phyloP scores from a whole-genome alignment of 2,113 vertebrate species.

The Baryphthengus martii region DNA sequence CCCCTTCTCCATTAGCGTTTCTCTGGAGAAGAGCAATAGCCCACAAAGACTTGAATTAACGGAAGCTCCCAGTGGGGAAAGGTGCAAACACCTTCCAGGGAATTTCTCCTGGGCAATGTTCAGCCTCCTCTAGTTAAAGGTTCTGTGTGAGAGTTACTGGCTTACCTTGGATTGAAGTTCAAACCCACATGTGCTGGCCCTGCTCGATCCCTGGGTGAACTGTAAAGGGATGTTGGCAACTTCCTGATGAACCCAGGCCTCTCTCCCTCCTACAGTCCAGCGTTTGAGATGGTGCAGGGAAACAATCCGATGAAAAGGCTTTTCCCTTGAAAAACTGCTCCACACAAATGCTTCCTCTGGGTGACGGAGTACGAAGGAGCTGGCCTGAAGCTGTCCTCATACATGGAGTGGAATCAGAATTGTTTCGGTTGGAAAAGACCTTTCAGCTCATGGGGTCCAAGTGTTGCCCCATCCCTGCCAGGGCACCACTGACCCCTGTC shows the following conservation, averaged over 20 bases:
- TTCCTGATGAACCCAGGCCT: background rate
- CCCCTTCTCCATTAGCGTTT: no score
- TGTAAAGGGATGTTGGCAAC: background rate
- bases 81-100: background rate
- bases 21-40: no score
- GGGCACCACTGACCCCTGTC: no score
- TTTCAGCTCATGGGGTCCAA: no score
- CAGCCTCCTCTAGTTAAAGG: background rate
- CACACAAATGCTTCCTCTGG: accelerated
- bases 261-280: no score
- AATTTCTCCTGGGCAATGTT: background rate
- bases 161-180: background rate
- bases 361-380: background rate
- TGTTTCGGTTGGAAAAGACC: no score
- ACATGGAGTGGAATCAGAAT: background rate
- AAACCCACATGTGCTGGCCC: background rate
- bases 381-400: background rate
- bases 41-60: accelerated
- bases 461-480: no score
- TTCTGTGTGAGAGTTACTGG: background rate
- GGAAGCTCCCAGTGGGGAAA: background rate
- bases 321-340: background rate
- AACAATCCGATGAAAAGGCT: accelerated
- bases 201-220: background rate
- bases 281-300: background rate